Percentiles rank a stretch among this genome's conserved stretches.
Evolutionary conservation across 2,888 invertebrate species (phyloP).

Genomic region (Tetramorium bicarinatum): DNA sequence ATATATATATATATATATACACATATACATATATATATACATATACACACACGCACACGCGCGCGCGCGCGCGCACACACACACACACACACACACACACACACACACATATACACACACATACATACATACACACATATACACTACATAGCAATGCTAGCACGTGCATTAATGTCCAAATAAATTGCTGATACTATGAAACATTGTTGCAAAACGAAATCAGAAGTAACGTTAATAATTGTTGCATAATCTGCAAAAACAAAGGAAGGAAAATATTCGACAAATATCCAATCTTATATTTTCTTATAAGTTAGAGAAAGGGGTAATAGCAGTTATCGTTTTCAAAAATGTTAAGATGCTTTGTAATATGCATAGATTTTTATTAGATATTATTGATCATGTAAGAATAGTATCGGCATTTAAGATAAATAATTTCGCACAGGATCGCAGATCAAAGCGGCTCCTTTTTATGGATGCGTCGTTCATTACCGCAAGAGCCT

Average conservation of each 20-base stretch:
- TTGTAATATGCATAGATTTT: background rate
- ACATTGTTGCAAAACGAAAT: background rate
- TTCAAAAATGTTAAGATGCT: background rate
- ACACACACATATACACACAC: too few species aligned
- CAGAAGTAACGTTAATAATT: background rate
- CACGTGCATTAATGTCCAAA: background rate
- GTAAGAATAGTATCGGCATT: conserved; percentile 55
- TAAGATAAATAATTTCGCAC: conserved; percentile 70
- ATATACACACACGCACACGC: too few species aligned
- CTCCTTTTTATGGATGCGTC: conserved; percentile 60
- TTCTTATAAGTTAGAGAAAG: background rate
- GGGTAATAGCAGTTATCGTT: background rate
- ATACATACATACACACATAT: too few species aligned
- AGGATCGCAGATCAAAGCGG: conserved; percentile 56
- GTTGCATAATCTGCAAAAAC: background rate
- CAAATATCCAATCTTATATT: background rate
- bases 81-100: too few species aligned
- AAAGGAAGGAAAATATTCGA: background rate
- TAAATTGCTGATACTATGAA: conserved; percentile 2
- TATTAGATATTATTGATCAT: conserved; percentile 5
- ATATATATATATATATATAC: too few species aligned
- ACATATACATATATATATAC: too few species aligned
- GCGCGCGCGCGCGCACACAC: too few species aligned
- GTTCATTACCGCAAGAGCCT: conserved; percentile 70
- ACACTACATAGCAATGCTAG: background rate